phyloP scores from a whole-genome alignment of 2,888 invertebrate genomes.

The Cataglyphis cursor region DNA sequence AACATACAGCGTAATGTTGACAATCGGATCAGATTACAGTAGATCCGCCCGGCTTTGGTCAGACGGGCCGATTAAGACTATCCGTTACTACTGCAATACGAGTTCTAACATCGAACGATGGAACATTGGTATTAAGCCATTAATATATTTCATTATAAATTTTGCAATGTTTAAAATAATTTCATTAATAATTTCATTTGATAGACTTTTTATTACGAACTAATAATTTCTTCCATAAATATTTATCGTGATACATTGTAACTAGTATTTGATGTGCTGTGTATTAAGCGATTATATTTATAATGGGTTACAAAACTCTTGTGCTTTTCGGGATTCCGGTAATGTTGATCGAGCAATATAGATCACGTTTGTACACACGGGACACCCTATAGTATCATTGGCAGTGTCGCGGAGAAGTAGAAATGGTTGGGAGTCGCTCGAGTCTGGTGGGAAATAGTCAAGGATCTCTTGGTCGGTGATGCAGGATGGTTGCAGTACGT shows the following conservation, averaged over 20 bases:
- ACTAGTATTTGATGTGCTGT: not conserved
- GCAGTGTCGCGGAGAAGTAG: conserved; percentile 34
- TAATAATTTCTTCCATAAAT: not conserved
- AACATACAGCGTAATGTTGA: not conserved
- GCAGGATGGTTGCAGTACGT: conserved; percentile 6
- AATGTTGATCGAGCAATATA: conserved; percentile 22
- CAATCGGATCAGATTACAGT: not conserved
- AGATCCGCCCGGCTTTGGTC: conserved; percentile 15
- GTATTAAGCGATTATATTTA: not conserved
- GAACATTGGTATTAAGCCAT: not conserved
- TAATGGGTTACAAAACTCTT: not conserved
- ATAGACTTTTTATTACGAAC: not conserved
- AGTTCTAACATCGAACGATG: conserved; percentile 14
- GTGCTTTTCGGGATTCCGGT: not conserved
- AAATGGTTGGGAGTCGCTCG: conserved; percentile 43
- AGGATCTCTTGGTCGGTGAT: conserved; percentile 27
- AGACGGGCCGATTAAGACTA: conserved; percentile 11
- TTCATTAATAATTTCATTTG: not conserved
- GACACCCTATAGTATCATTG: conserved; percentile 42
- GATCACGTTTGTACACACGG: conserved; percentile 1
- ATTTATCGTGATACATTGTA: not conserved
- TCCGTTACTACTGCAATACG: conserved; percentile 25
- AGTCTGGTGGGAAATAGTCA: conserved; percentile 53
- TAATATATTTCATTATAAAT: not conserved
- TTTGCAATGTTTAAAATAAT: not conserved